These are phyloP conservation scores for Zygothrica quintamaculata DNA, from an alignment of 2,888 invertebrate genomes.

Conservation along the genomic window DNA sequence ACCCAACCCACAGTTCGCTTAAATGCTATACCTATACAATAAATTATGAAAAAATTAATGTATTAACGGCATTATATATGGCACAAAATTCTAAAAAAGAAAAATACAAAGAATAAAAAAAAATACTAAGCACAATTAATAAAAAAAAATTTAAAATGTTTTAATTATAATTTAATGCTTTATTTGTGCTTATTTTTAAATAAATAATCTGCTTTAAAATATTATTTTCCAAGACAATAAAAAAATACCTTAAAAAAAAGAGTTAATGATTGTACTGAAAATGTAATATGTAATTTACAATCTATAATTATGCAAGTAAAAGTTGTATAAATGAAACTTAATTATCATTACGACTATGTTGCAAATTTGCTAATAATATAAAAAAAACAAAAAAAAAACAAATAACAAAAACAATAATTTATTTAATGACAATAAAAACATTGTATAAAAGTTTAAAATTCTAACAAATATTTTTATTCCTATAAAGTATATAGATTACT, in stretches of 20 bases:
- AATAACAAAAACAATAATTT: conserved; percentile 52
- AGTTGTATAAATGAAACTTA: conserved; percentile 20
- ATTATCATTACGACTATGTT: conserved; percentile 39
- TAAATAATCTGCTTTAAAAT: too few species aligned
- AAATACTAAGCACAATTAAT: conserved; percentile 1
- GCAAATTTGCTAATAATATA: conserved; percentile 34
- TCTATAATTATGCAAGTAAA: conserved; percentile 16
- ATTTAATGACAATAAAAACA: conserved; percentile 66
- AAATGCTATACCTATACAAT: conserved; percentile 17
- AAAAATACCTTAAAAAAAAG: too few species aligned
- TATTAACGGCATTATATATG: too few species aligned
- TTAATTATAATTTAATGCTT: too few species aligned
- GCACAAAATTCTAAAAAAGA: too few species aligned
- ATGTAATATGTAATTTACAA: conserved; percentile 20
- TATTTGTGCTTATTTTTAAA: too few species aligned
- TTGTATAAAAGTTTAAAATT: conserved; percentile 38
- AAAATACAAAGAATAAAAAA: conserved; percentile 11
- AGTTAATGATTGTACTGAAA: conserved; percentile 37
- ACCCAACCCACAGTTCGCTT: conserved; percentile 43
- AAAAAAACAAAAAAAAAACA: too few species aligned
- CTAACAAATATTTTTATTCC: too few species aligned
- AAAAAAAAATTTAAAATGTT: too few species aligned
- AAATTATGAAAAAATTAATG: conserved; percentile 25
- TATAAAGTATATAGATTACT: too few species aligned
- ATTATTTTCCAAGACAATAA: too few species aligned